Percentiles rank a stretch among this genome's conserved stretches.
phyloP scores from a whole-genome alignment of 2,797 vertebrate genomes.

The Sphenopsis melanotis region DNA sequence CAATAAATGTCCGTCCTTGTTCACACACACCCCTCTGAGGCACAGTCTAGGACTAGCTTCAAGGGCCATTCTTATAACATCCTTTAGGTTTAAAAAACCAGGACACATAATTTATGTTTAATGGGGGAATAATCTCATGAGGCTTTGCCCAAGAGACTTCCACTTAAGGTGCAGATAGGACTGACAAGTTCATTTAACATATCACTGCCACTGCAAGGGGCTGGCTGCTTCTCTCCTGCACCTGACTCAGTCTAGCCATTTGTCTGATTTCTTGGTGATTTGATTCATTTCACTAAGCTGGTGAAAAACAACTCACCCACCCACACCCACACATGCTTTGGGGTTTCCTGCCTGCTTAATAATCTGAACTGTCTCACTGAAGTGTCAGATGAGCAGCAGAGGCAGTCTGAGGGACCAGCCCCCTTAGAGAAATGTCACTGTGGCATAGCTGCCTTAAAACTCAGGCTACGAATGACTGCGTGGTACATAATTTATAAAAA shows the following conservation, averaged over 20 bases:
- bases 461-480: background rate
- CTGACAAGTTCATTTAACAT: background rate
- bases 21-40: background rate
- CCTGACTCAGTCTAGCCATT: background rate
- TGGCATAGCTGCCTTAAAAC: background rate
- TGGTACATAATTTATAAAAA: background rate
- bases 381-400: background rate
- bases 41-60: background rate
- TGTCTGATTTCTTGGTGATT: constrained; percentile 4
- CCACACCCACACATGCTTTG: background rate
- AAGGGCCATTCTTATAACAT: background rate
- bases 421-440: background rate
- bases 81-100: background rate
- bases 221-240: background rate
- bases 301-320: constrained; percentile 19
- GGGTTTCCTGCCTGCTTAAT: constrained; percentile 29
- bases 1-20: background rate
- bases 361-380: background rate
- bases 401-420: background rate
- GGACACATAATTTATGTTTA: background rate
- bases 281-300: constrained; percentile 24
- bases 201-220: background rate
- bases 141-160: background rate
- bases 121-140: background rate
- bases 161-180: background rate